A percentile compares a stretch with the other conserved stretches of the same genome.
These are phyloP conservation scores for Channa maculata DNA, from an alignment of 2,113 vertebrate species.

Conservation along the genomic window DNA sequence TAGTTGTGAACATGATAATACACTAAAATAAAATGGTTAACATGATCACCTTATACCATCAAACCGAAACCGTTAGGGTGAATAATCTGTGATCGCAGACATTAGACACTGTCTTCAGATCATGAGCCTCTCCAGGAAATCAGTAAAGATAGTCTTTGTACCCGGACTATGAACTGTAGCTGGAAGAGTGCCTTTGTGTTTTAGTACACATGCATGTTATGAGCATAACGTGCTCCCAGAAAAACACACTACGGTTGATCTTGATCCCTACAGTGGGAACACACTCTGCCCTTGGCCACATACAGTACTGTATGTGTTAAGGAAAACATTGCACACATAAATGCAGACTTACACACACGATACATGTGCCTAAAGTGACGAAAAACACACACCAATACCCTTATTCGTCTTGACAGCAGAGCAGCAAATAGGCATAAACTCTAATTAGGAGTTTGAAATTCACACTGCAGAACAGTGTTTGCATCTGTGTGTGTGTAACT, in stretches of 20 bases:
- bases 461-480: background rate
- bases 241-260: slow-evolving; percentile 50
- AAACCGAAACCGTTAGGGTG: background rate
- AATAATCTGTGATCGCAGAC: background rate
- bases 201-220: slow-evolving; percentile 13
- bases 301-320: background rate
- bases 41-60: background rate
- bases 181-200: background rate
- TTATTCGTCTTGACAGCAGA: slow-evolving; percentile 28
- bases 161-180: background rate
- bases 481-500: slow-evolving; percentile 6
- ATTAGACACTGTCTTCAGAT: background rate
- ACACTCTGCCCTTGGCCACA: slow-evolving; percentile 6
- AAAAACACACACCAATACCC: slow-evolving; percentile 9
- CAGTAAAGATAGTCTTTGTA: background rate
- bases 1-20: background rate
- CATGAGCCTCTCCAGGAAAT: background rate
- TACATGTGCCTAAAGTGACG: background rate
- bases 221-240: slow-evolving; percentile 30
- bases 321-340: slow-evolving; percentile 8
- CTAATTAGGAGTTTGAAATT: slow-evolving; percentile 34
- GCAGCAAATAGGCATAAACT: slow-evolving; percentile 16
- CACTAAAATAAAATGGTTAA: background rate
- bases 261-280: slow-evolving; percentile 35
- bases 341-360: background rate